Conservation (phyloP, 2,113 vertebrate species). For the Motacilla alba region DNA sequence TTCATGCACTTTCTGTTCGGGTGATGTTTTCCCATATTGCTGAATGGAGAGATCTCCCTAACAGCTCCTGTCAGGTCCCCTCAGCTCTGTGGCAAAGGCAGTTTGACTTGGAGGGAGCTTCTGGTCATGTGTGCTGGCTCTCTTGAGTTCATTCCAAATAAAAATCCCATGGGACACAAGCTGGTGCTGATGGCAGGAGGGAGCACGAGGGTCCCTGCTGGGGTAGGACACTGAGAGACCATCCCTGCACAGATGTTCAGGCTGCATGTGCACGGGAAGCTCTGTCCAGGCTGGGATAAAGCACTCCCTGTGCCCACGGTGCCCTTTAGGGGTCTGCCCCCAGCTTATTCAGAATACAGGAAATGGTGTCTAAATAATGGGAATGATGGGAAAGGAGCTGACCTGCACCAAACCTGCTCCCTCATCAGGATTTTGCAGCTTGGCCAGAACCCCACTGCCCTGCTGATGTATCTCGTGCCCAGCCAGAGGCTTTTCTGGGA, state of each 20-base stretch:
- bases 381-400: neutral
- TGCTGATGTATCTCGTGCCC: neutral
- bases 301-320: fast-evolving
- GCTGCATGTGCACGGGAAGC: neutral
- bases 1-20: neutral
- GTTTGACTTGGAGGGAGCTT: neutral
- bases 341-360: too few relatives aligned
- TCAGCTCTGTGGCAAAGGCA: fast-evolving
- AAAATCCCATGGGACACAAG: neutral
- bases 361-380: neutral
- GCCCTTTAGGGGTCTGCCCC: neutral
- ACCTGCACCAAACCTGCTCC: fast-evolving
- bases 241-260: neutral
- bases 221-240: neutral
- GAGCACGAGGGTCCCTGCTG: fast-evolving
- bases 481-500: neutral
- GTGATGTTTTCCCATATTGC: neutral
- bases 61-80: neutral
- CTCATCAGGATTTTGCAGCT: neutral
- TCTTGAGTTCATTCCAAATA: neutral
- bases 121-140: neutral
- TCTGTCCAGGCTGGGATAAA: neutral
- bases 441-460: neutral
- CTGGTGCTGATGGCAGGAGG: neutral
- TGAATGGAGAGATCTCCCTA: neutral